Evolutionary conservation across 2,797 vertebrate species (phyloP).

Genomic region (Notolabrus celidotus): DNA sequence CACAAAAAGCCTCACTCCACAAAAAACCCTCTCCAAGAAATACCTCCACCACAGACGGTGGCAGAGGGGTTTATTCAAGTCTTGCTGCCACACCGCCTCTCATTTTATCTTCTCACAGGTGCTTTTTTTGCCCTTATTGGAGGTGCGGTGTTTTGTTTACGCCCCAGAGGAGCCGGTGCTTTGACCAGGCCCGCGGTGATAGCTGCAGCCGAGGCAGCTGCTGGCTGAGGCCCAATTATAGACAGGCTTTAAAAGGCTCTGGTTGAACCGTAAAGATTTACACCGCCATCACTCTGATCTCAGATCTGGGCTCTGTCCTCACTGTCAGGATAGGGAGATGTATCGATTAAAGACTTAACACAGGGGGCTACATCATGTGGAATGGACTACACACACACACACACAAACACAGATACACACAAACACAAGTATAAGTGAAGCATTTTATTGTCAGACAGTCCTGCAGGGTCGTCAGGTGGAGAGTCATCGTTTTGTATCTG

Average conservation of each 20-base stretch:
- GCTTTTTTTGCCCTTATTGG: constrained; percentile 55
- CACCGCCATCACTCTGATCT: constrained; percentile 84
- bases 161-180: constrained; percentile 69
- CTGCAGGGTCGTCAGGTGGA: constrained; percentile 58
- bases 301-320: constrained; percentile 85
- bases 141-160: constrained; percentile 72
- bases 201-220: constrained; percentile 64
- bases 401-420: constrained; percentile 23
- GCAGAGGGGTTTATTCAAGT: constrained; percentile 50
- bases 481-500: constrained; percentile 52
- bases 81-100: constrained; percentile 48
- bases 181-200: constrained; percentile 60
- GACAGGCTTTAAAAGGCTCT: constrained; percentile 85
- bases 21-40: constrained; percentile 66
- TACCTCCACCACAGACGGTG: constrained; percentile 49
- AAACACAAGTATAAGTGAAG: constrained; percentile 42
- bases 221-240: constrained; percentile 85
- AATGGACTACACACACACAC: constrained; percentile 59
- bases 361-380: constrained; percentile 79
- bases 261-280: constrained; percentile 89
- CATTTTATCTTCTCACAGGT: constrained; percentile 68
- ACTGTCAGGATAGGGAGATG: constrained; percentile 85
- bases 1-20: constrained; percentile 64
- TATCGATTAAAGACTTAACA: constrained; percentile 90
- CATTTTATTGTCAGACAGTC: constrained; percentile 53